phyloP scores from a whole-genome alignment of 1,140 invertebrate species.

The Ridgeia piscesae region DNA sequence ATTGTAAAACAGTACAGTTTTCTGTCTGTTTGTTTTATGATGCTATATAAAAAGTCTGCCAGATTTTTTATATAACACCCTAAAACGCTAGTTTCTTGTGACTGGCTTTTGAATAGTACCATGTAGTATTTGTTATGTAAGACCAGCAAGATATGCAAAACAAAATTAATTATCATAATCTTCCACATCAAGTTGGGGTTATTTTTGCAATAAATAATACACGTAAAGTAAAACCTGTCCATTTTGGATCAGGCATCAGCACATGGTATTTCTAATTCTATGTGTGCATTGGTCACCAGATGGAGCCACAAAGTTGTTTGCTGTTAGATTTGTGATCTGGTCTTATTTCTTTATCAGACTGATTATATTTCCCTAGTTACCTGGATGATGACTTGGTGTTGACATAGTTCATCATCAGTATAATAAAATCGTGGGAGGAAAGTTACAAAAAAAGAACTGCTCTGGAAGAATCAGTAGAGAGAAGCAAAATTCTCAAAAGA shows the following conservation, averaged over 20 bases:
- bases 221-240: not conserved
- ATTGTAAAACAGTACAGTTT: too few relatives aligned
- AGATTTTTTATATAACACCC: too few relatives aligned
- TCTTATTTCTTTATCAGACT: not conserved
- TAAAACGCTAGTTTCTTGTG: too few relatives aligned
- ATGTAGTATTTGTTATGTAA: too few relatives aligned
- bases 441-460: not conserved
- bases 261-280: not conserved
- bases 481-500: not conserved
- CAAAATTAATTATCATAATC: not conserved
- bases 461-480: too few relatives aligned
- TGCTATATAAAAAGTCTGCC: too few relatives aligned
- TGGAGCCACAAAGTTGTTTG: not conserved
- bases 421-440: not conserved
- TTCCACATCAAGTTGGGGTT: not conserved
- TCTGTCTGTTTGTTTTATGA: too few relatives aligned
- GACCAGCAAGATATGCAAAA: not conserved
- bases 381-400: too few relatives aligned
- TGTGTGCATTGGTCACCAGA: not conserved
- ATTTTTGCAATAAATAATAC: not conserved
- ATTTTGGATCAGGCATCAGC: not conserved
- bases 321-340: not conserved
- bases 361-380: not conserved
- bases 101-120: too few relatives aligned
- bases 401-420: not conserved